Base-by-base conservation (phyloP, 37 sponge, comb jelly and placozoan genomes). In the Haliclona indistincta region DNA sequence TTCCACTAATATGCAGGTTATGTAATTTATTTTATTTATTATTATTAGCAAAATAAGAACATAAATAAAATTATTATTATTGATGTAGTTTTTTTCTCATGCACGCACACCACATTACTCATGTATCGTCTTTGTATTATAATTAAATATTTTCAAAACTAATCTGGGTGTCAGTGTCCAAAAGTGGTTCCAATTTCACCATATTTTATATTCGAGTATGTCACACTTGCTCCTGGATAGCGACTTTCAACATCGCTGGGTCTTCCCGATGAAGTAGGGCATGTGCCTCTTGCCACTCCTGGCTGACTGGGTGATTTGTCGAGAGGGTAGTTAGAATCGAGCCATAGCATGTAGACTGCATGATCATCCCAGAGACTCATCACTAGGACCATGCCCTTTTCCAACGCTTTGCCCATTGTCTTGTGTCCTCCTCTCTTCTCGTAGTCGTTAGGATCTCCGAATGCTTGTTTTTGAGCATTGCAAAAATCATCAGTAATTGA, bases 281-380 rank as follows among this genome's bases (percentile, higher is more conserved):
- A 69, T 13, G 70, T 69, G 25, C 70, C 70, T 43, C 70, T 69
- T 11, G 70, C 70, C 5, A 69, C 70, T 11, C 70, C 70, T 11
- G 70, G 70, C 10, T 45, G 8, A 20, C 51, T 43, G 29, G 70
- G 70, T 23, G 70, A 42, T 22, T 69, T 69, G 52, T 69, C 52
- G 13, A 30, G 45, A 11, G 70, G 70, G 51, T 69, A 69, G 23
- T 69, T 49, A 7, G 70, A 69, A n/a, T 69, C 70, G 8, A 69
- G 70, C 70, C 70, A 69, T 3, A 69, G 51, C 70, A 69, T 69
- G 70, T 69, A 6, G 26, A 69, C 70, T 13, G 17, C 51, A 49
- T 69, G 52, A 43, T 69, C 70, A 22, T 69, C 70, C 70, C 70
- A 69, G 39, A 69, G 70, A 43, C 70, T 69, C 70, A 69, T 69